Percentiles rank a stretch among this genome's conserved stretches.
Conservation (phyloP, 2,797 vertebrate species). For the Gallinago stenura region DNA sequence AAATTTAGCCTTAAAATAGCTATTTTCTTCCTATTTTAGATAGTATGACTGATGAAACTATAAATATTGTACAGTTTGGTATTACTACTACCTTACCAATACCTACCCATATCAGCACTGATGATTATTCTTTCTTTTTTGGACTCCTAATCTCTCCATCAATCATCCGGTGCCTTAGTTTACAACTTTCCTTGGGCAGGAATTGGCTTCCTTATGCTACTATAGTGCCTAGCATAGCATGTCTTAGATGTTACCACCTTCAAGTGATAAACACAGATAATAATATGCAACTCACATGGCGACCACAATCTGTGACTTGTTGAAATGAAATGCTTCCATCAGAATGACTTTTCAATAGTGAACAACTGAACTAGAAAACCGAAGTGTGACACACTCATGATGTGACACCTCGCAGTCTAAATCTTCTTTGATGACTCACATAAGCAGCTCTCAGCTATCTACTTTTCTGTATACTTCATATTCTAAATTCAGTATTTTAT, state of each 20-base stretch:
- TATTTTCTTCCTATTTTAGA: background rate
- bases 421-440: background rate
- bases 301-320: background rate
- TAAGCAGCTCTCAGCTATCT: background rate
- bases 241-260: background rate
- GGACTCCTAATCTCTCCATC: background rate
- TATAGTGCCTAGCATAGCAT: background rate
- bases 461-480: background rate
- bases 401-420: background rate
- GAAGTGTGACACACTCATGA: background rate
- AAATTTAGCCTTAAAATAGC: background rate
- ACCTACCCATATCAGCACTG: background rate
- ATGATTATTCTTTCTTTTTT: background rate
- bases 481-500: background rate
- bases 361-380: constrained; percentile 18
- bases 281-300: background rate
- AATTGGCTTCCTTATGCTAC: background rate
- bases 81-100: background rate
- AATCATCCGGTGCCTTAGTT: background rate
- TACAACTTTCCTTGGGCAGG: background rate
- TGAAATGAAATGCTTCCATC: background rate
- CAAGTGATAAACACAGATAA: background rate
- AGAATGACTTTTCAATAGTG: background rate
- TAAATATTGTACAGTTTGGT: background rate
- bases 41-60: background rate